Conservation (phyloP, 2,797 vertebrate species). For the Triplophysa yarkandensis region DNA sequence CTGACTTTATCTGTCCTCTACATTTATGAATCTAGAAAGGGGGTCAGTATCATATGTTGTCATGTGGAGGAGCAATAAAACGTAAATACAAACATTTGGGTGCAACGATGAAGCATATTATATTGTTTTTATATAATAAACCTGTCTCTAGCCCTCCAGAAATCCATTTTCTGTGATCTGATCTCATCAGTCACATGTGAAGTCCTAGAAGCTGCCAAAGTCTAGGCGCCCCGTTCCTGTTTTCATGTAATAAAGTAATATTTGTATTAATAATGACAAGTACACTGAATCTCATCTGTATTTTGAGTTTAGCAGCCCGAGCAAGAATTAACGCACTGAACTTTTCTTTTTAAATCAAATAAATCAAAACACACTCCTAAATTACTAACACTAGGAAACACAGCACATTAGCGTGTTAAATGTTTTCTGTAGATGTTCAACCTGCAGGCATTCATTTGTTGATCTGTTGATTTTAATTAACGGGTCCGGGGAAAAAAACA, state of each 20-base stretch:
- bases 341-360: background rate
- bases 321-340: background rate
- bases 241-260: background rate
- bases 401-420: background rate
- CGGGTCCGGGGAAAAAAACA: background rate
- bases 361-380: background rate
- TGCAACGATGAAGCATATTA: background rate
- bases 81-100: background rate
- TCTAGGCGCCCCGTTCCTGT: background rate
- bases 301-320: background rate
- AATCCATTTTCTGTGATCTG: background rate
- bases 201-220: background rate
- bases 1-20: background rate
- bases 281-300: background rate
- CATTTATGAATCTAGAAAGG: too few relatives aligned
- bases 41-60: background rate
- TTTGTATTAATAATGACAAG: background rate
- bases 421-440: background rate
- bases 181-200: conserved; percentile 5
- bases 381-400: background rate
- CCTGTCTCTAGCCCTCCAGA: background rate
- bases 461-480: conserved; percentile 15
- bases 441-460: conserved; percentile 18
- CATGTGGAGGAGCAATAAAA: background rate
- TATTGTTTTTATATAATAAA: background rate